Evolutionary conservation across 1,140 invertebrate species (phyloP), one percentile per base, ranked within the genome.

Genomic region (Marisa cornuarietis): DNA sequence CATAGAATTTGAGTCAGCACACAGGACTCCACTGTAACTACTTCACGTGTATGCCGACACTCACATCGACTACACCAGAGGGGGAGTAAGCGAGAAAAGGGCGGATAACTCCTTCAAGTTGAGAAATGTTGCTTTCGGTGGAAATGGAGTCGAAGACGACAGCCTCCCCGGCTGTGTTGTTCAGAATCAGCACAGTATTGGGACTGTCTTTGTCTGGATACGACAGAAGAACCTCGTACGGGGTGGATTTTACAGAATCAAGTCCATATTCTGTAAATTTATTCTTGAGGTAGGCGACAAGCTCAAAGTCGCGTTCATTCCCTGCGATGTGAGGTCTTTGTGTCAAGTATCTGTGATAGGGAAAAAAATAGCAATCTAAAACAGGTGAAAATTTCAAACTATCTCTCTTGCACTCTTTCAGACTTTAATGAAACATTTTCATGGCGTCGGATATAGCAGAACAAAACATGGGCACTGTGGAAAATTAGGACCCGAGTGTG

Each of bases 1-100:
- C n/a, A n/a, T n/a, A n/a, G n/a, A n/a, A n/a, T n/a, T n/a, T n/a
- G n/a, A 42, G 31, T 42, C 31, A 42, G 31, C 31, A 42, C 31
- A 42, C 3, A 42, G 31, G 31, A 42, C n/a, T n/a, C n/a, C 52
- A 9, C 14, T 54, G 8, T 54, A 8, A 54, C 16, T 11, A 58
- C 54, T 1, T 58, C 0, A 4, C 4, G 16, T 18, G 4, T 24
- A 1, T 68, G 22, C 22, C 11, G 3, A 16, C 13, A 74, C 80
- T 71, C 52, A 82, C 81, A 63, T 75, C 31, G 4, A 83, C 74
- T 9, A 79, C 65, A 20, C 85, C 83, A 42, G 79, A 78, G 9
- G 84, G 81, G 7, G 88, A 87, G 66, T 86, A 90, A 6, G 89
- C 90, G 81, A 89, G 89, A 71, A 89, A 90, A 9, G 89, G 90